Evolutionary conservation across 2,113 vertebrate genomes (phyloP), one percentile per base, ranked within the genome.

Genomic region (Vombatus ursinus): DNA sequence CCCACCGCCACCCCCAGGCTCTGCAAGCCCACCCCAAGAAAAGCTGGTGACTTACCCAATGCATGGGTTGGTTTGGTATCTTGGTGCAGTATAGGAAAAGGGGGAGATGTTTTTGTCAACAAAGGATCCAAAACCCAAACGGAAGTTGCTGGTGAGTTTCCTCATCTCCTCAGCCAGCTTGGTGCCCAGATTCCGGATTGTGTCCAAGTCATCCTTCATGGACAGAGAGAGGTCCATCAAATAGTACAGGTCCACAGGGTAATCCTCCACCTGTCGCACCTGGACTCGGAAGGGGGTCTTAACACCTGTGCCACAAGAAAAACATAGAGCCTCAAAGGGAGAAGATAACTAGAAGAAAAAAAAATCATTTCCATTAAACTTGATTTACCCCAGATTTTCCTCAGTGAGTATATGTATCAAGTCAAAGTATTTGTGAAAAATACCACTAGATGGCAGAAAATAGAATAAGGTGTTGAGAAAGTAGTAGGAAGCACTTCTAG

Each of bases 71-170:
- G 99, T 99, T 97, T 99, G 99, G 94, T 99, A 99, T 98, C 99
- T 99, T 3, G 99, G 99, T 0, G 99, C 99, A 0, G 99, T 99
- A 97, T 99, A 99, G 96, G 99, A 99, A 97, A 99, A 99, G 12
- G 99, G 99, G n/a, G 99, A 99, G 97, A 99, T 99, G 97, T 99
- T 99, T 96, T 99, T 99, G 98, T 99, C 99, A 95, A 99, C 99
- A 0, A 99, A 99, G 57, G 99, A 99, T 37, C 99, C 99, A 8
- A 99, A 99, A 0, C 99, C 99, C 97, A 99, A 98, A 0, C 99
- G 99, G 98, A 99, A 99, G 98, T 99, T 99, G 98, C 99, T 99
- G 23, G 99, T 99, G 97, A 99, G 99, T 95, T 99, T 99, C 19
- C 99, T 97, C 99, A 99, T 99, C 98, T 99, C 99, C 19, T 99